Evolutionary conservation across 2,113 vertebrate species (phyloP), one percentile per base, ranked within the genome.

Genomic region (Sciurus niger): DNA sequence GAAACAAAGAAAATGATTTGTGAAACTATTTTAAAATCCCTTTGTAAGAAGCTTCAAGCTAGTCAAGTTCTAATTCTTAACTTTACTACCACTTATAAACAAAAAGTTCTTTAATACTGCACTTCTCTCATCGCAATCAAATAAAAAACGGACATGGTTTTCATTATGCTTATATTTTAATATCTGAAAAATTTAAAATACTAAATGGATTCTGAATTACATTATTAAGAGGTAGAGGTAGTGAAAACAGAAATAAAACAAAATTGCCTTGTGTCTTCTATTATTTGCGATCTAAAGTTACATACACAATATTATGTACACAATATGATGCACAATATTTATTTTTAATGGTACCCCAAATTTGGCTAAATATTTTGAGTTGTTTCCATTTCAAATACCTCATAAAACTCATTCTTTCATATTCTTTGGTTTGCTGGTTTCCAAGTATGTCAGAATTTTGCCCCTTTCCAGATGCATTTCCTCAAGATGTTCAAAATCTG

Each of bases 1-100:
- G 79, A 96, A 97, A 95, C 86, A 90, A 98, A 97, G 94, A 89
- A 96, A 95, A 94, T 96, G 60, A 98, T 97, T 96, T 98, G 87
- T 95, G 80, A 53, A 96, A 94, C 76, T 65, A 30, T 86, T 97
- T 89, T 70, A 48, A 97, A 93, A 37, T 88, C 77, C 20, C 80
- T 78, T 46, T 83, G 68, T 94, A 96, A 78, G 78, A 95, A 96
- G 58, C 74, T 96, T 86, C 37, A 48, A 97, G 96, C 67, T 93
- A 97, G 51, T 20, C 73, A 97, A 94, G 86, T 90, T 96, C 67
- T 77, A 90, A 43, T 78, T 96, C 68, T 92, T 65, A 94, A 46
- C 73, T 95, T 90, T 92, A 82, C 46, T 60, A 85, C 14, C 25
- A 95, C 43, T 90, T 95, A 68, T 74, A 65, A 95, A 91, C 86